A percentile compares a stretch with the other conserved stretches of the same genome.
phyloP scores from a whole-genome alignment of 2,113 vertebrate genomes.

The Ceyx margarethae region DNA sequence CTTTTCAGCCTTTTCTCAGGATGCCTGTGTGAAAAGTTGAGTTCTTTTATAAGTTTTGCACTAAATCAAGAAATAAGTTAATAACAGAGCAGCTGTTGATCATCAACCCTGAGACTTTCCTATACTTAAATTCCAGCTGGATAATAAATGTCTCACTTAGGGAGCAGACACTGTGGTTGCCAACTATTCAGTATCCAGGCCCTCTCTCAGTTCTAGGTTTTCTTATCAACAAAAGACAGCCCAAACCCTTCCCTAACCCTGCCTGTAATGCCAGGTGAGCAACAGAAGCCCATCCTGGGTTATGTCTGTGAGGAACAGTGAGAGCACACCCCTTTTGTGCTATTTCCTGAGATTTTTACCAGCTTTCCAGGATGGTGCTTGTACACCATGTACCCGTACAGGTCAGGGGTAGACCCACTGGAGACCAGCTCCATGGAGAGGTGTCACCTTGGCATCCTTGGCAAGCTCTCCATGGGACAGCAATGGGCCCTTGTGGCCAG shows the following conservation, averaged over 20 bases:
- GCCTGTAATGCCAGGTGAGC: neutral
- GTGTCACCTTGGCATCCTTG: no score
- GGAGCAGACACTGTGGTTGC: neutral
- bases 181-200: neutral
- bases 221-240: neutral
- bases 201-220: neutral
- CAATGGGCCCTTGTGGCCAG: no score
- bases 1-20: neutral
- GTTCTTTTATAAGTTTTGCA: neutral
- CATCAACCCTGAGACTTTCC: neutral
- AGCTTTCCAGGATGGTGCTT: neutral
- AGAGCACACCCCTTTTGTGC: accelerated
- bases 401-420: no score
- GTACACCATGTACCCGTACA: no score
- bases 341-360: neutral
- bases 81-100: neutral
- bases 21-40: neutral
- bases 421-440: no score
- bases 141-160: neutral
- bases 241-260: neutral
- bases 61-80: neutral
- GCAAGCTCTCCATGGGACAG: no score
- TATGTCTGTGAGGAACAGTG: neutral
- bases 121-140: neutral
- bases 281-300: neutral